Base-by-base conservation (phyloP, 2,113 vertebrate genomes). In the Proteles cristata region DNA sequence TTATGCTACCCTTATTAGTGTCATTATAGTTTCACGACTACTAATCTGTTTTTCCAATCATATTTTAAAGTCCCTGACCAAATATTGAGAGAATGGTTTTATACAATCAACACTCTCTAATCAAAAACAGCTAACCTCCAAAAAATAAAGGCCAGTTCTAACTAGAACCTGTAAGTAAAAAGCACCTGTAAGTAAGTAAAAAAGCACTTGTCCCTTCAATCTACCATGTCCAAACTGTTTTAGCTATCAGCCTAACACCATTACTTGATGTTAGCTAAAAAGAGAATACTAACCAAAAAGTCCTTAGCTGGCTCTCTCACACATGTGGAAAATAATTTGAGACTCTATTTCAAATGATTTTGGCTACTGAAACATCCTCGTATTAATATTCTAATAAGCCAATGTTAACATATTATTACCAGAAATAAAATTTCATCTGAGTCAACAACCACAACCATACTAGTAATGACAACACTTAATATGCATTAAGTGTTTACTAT, bases 291-390 rank as follows among this genome's bases (percentile, higher is more conserved):
- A 48, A 63, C 17, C 28, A 69, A 91, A 97, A 91, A 5, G 48
- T 39, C 31, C 45, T 48, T 88, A 93, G 33, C 0, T 86, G 65
- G 50, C 55, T 94, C 28, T 93, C 80, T 58, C 33, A 93, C 8
- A 76, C 33, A 35, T 0, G 4, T 71, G 43, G n/a, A 45, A 15
- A 91, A 58, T 50, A 71, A 77, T 71, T 66, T 85, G 79, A 3
- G 53, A 82, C 73, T 92, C 15, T 31, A 90, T 26, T 94, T 93
- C 26, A 95, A 93, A 92, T 71, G 50, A 26, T 80, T 88, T 71
- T 61, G 45, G 45, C 73, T 85, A 69, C 3, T 53, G 73, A 5
- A 77, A 48, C 66, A 79, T 45, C 68, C 28, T 83, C 35, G 61
- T 31, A 63, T 33, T 21, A 82, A 92, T 53, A 92, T 4, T 83